A percentile compares a stretch with the other conserved stretches of the same genome.
Conservation (phyloP, 2,888 invertebrate species). For the Hoplodrina ambigua region DNA sequence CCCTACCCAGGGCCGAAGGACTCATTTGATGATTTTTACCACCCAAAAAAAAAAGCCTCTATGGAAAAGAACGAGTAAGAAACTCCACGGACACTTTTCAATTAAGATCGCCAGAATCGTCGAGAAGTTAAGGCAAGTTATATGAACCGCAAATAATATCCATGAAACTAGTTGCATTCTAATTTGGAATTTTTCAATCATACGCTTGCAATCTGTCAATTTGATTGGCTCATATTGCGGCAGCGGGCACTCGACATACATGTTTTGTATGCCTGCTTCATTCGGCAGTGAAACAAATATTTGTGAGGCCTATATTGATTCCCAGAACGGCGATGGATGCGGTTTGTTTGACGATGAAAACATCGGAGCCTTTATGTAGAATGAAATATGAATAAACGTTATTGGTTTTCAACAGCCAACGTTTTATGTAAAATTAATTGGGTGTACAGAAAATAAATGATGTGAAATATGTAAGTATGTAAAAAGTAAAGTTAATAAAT, state of each 20-base stretch:
- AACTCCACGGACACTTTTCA: no score
- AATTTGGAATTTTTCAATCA: slow-evolving; percentile 49
- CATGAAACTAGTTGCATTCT: slow-evolving; percentile 39
- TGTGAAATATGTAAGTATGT: background rate
- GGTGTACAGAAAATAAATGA: slow-evolving; percentile 2
- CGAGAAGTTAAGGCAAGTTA: slow-evolving; percentile 14
- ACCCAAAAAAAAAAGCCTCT: no score
- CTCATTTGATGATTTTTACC: no score
- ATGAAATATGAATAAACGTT: slow-evolving; percentile 23
- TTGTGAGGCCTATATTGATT: slow-evolving; percentile 46
- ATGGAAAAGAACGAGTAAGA: no score
- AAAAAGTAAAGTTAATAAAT: no score
- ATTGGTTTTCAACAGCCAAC: slow-evolving; percentile 13
- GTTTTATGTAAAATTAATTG: slow-evolving; percentile 11
- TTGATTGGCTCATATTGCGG: slow-evolving; percentile 37
- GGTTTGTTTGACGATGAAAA: slow-evolving; percentile 18
- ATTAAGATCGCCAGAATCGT: background rate
- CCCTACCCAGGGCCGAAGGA: no score
- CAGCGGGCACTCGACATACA: slow-evolving; percentile 23
- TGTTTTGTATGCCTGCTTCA: slow-evolving; percentile 8
- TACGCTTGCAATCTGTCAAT: slow-evolving; percentile 13
- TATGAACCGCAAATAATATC: slow-evolving; percentile 29
- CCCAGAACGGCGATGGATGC: slow-evolving; percentile 20
- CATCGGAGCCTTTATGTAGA: slow-evolving; percentile 6
- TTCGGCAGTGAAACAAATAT: slow-evolving; percentile 42